Percentiles rank a stretch among this genome's conserved stretches.
Evolutionary conservation across 2,888 invertebrate genomes (phyloP).

Genomic region (Drosophila suboccidentalis): DNA sequence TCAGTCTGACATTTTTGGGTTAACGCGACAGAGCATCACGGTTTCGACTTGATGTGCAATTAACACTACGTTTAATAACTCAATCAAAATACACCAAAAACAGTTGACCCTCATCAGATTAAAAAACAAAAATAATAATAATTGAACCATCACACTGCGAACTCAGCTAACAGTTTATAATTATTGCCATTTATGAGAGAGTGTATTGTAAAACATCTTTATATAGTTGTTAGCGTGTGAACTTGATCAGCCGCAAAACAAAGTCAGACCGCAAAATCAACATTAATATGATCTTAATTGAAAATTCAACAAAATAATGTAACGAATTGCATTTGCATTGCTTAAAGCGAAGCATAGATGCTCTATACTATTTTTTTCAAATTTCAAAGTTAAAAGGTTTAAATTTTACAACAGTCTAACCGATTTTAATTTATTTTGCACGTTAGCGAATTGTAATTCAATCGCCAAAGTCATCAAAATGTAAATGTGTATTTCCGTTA

Average conservation of each 20-base stretch:
- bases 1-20: slow-evolving; percentile 72
- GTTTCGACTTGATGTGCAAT: slow-evolving; percentile 50
- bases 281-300: slow-evolving; percentile 65
- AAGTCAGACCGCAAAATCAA: slow-evolving; percentile 54
- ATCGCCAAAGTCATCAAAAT: too few species aligned
- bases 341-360: slow-evolving; percentile 20
- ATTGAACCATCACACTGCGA: slow-evolving; percentile 18
- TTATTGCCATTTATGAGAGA: slow-evolving; percentile 62
- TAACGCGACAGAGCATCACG: slow-evolving; percentile 66
- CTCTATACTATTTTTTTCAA: slow-evolving; percentile 16
- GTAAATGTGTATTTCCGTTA: neutral
- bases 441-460: too few species aligned
- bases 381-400: too few species aligned
- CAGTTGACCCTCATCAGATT: slow-evolving; percentile 66
- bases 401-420: too few species aligned
- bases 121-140: slow-evolving; percentile 27
- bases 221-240: slow-evolving; percentile 49
- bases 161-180: slow-evolving; percentile 40
- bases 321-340: slow-evolving; percentile 5
- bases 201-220: slow-evolving; percentile 7
- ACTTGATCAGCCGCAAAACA: slow-evolving; percentile 71
- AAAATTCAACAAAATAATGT: slow-evolving; percentile 26
- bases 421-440: too few species aligned
- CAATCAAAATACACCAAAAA: slow-evolving; percentile 49
- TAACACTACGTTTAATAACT: slow-evolving; percentile 73